Evolutionary conservation across 2,113 vertebrate species (phyloP).

Genomic region (Acanthochromis polyacanthus): DNA sequence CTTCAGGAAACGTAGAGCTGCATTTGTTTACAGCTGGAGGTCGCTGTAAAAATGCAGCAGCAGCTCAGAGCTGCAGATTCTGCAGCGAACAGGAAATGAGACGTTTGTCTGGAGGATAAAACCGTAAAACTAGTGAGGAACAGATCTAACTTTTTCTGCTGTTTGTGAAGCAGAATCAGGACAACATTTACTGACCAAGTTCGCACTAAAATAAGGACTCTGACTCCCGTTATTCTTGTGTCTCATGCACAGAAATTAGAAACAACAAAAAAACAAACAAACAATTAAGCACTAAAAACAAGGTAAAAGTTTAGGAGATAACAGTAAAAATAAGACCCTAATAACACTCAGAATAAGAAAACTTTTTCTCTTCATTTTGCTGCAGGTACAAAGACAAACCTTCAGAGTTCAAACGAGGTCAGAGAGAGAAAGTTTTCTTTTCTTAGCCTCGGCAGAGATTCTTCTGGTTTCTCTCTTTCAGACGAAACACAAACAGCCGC

Average conservation of each 20-base stretch:
- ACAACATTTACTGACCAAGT: too few relatives aligned
- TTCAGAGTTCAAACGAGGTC: constrained; percentile 1
- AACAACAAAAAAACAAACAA: too few relatives aligned
- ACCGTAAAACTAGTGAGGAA: constrained; percentile 37
- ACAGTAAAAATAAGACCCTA: too few relatives aligned
- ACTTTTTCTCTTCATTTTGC: not conserved
- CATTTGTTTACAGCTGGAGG: constrained; percentile 78
- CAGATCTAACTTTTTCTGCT: constrained; percentile 31
- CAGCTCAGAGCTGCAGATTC: constrained; percentile 40
- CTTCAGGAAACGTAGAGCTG: constrained; percentile 83
- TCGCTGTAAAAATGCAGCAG: constrained; percentile 54
- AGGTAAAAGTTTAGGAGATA: too few relatives aligned
- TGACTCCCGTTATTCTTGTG: too few relatives aligned
- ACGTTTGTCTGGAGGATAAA: too few relatives aligned
- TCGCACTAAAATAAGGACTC: too few relatives aligned
- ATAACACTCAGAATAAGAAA: too few relatives aligned
- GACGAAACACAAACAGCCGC: constrained; percentile 73
- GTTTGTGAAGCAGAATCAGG: constrained; percentile 30
- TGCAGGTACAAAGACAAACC: constrained; percentile 26
- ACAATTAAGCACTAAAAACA: too few relatives aligned
- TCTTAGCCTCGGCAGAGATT: constrained; percentile 15
- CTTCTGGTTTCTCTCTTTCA: constrained; percentile 37
- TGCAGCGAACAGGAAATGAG: constrained; percentile 7
- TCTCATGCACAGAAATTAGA: too few relatives aligned
- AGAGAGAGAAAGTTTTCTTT: not conserved